phyloP scores from a whole-genome alignment of 2,113 vertebrate species.

The Petaurus breviceps region DNA sequence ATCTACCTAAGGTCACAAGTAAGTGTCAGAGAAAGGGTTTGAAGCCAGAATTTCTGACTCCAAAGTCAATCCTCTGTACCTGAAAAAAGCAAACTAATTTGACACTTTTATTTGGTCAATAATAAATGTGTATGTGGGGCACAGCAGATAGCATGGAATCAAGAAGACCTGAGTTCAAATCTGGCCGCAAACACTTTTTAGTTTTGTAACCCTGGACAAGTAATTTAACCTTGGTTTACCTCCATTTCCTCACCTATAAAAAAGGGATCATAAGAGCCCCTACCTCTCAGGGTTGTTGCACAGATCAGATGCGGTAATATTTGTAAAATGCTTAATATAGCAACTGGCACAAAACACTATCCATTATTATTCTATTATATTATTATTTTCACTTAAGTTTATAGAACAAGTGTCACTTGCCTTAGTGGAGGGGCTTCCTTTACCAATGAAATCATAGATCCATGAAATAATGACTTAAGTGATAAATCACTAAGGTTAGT shows the following conservation, averaged over 20 bases:
- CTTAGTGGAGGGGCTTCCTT: background rate
- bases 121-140: background rate
- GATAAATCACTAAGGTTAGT: background rate
- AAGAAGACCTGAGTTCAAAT: background rate
- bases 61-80: background rate
- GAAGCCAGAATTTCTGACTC: background rate
- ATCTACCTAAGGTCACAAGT: background rate
- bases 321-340: background rate
- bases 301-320: background rate
- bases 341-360: background rate
- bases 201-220: background rate
- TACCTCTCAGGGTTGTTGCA: background rate
- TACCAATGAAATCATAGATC: background rate
- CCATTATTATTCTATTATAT: background rate
- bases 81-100: background rate
- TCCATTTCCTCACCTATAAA: background rate
- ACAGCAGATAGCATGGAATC: background rate
- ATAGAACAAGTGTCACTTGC: background rate
- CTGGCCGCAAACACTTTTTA: background rate
- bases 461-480: background rate
- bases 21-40: background rate
- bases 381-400: background rate
- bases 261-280: background rate
- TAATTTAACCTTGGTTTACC: background rate
- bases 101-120: background rate